Evolutionary conservation across 2,888 invertebrate species (phyloP).

Genomic region (Hydriomena furcata): DNA sequence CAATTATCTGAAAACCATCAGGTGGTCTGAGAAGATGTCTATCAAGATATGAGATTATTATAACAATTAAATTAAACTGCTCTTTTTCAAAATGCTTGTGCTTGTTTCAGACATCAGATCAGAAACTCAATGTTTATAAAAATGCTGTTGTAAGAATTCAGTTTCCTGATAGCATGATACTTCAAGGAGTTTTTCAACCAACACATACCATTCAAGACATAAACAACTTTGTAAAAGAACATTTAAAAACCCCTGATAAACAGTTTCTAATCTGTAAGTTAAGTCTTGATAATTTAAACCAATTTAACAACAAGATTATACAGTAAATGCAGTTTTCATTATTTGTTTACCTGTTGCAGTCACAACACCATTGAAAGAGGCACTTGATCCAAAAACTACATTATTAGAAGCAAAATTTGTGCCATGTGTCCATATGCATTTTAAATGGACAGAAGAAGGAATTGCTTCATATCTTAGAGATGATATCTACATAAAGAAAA

Average conservation of each 20-base stretch:
- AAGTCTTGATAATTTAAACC: not conserved
- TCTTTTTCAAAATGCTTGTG: not conserved
- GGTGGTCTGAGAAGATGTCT: too few relatives aligned
- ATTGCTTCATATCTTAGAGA: conserved; percentile 79
- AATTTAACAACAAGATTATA: too few relatives aligned
- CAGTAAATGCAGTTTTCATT: not conserved
- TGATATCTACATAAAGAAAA: conserved; percentile 84
- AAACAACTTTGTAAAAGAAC: conserved; percentile 88
- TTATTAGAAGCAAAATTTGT: conserved; percentile 89
- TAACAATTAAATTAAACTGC: not conserved
- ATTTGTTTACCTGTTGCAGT: conserved; percentile 77
- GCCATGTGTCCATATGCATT: conserved; percentile 90
- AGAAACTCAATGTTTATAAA: conserved; percentile 87
- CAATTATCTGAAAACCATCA: too few relatives aligned
- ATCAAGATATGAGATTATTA: too few relatives aligned
- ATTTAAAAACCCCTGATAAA: conserved; percentile 85
- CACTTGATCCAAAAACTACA: conserved; percentile 84
- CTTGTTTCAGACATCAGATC: conserved; percentile 54
- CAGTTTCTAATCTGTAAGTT: conserved; percentile 92
- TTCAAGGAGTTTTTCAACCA: conserved; percentile 94
- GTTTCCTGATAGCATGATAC: conserved; percentile 92
- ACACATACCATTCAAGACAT: conserved; percentile 88
- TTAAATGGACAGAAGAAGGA: conserved; percentile 78
- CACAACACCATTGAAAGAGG: conserved; percentile 91
- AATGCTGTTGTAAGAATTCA: conserved; percentile 91